Percentiles rank a stretch among this genome's conserved stretches.
Evolutionary conservation across 2,113 vertebrate species (phyloP).

Genomic region (Alethe diademata): DNA sequence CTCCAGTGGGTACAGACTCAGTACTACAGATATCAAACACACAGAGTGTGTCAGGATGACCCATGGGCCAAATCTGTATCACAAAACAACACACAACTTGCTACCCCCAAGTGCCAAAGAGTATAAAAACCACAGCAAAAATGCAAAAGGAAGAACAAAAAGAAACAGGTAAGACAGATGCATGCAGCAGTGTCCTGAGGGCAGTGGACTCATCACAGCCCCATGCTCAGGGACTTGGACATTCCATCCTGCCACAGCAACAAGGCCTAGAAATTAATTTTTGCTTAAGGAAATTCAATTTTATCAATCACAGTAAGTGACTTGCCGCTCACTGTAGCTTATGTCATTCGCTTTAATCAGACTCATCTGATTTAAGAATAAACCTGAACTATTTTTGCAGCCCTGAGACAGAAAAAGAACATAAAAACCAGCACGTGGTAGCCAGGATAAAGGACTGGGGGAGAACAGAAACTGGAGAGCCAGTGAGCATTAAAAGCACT

Average conservation of each 20-base stretch:
- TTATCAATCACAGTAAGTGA: not conserved
- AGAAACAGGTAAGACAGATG: not conserved
- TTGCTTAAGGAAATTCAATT: not conserved
- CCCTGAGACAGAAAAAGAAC: not conserved
- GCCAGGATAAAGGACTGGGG: not conserved
- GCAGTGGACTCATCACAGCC: not conserved
- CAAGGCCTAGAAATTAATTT: not conserved
- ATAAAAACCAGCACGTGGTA: not conserved
- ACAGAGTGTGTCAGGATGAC: not conserved
- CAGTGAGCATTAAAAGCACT: not conserved
- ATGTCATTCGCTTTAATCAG: not conserved
- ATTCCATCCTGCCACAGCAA: not conserved
- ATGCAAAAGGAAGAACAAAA: not conserved
- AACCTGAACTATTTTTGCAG: not conserved
- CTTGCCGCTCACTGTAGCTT: not conserved
- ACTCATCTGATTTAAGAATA: not conserved
- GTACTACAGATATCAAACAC: not conserved
- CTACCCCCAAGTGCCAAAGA: not conserved
- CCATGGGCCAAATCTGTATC: not conserved
- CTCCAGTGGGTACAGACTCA: rapidly evolving
- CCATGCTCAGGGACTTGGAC: not conserved
- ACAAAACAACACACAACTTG: not conserved
- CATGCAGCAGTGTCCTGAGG: not conserved
- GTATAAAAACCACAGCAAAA: not conserved
- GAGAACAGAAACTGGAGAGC: not conserved